These are phyloP conservation scores for Porites cylindrica DNA, from an alignment of 92 coral and sea anemone species.

Conservation along the genomic window DNA sequence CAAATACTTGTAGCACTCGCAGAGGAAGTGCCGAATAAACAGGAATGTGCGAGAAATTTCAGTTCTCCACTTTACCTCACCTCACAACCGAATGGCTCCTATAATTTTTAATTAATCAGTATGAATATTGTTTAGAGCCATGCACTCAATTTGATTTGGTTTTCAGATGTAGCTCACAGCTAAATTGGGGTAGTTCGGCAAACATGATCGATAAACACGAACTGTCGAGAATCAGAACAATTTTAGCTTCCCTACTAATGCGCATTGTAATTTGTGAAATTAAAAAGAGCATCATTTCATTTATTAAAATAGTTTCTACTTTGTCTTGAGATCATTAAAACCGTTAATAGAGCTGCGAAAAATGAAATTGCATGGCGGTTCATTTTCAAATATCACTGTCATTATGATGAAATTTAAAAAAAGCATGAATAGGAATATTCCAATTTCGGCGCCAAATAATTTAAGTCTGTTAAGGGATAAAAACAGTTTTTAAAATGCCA, in stretches of 20 bases:
- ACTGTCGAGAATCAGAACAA: slow-evolving; percentile 62
- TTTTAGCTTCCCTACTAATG: slow-evolving; percentile 61
- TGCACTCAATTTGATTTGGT: slow-evolving; percentile 80
- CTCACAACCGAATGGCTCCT: slow-evolving; percentile 24
- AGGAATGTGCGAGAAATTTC: slow-evolving; percentile 6
- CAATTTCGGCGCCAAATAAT: slow-evolving; percentile 34
- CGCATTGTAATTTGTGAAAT: slow-evolving; percentile 73
- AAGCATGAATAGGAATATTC: slow-evolving; percentile 27
- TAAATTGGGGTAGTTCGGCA: slow-evolving; percentile 64
- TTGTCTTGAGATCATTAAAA: slow-evolving; percentile 74
- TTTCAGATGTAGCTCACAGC: slow-evolving; percentile 74
- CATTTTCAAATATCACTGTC: slow-evolving; percentile 48
- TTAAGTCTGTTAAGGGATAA: slow-evolving; percentile 39
- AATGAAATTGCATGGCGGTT: slow-evolving; percentile 48
- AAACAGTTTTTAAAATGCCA: slow-evolving; percentile 28
- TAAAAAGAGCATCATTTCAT: slow-evolving; percentile 76
- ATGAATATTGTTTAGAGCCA: slow-evolving; percentile 64
- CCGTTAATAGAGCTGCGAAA: slow-evolving; percentile 67
- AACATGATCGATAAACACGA: slow-evolving; percentile 67
- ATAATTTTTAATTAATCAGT: slow-evolving; percentile 75
- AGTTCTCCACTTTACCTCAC: not conserved
- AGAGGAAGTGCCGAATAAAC: not conserved
- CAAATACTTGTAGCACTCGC: slow-evolving; percentile 49
- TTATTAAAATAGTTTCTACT: slow-evolving; percentile 67
- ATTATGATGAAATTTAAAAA: slow-evolving; percentile 32